A percentile compares a stretch with the other conserved stretches of the same genome.
These are phyloP conservation scores for Remorina albescens DNA, from an alignment of 2,797 vertebrate species.

Conservation along the genomic window DNA sequence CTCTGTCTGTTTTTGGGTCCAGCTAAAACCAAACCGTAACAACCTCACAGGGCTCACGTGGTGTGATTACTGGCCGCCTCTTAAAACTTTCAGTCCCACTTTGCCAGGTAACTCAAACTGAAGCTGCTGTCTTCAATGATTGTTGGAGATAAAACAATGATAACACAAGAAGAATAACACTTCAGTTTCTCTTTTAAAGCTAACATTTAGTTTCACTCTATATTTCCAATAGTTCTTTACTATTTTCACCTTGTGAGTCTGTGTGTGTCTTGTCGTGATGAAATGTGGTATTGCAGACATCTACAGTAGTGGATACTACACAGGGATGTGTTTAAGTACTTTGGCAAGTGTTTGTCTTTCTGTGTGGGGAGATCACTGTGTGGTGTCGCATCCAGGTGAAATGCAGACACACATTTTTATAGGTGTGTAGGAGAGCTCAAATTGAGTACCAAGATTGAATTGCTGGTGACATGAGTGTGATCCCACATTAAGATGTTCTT, in stretches of 20 bases:
- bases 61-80: background rate
- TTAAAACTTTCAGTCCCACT: background rate
- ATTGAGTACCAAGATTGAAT: background rate
- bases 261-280: background rate
- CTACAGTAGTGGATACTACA: no score
- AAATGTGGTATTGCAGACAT: background rate
- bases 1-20: no score
- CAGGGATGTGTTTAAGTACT: no score
- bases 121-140: background rate
- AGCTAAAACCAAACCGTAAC: no score
- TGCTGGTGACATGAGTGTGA: background rate
- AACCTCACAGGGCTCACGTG: no score
- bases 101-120: background rate
- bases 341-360: no score
- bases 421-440: no score
- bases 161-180: background rate
- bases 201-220: background rate
- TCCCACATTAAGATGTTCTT: no score
- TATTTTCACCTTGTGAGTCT: background rate
- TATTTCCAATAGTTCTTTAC: background rate
- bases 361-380: no score
- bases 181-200: conserved; percentile 1
- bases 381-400: background rate
- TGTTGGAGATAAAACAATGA: background rate
- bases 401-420: background rate